These are phyloP conservation scores for Amblyraja radiata DNA, from an alignment of 2,797 vertebrate species.

Conservation along the genomic window DNA sequence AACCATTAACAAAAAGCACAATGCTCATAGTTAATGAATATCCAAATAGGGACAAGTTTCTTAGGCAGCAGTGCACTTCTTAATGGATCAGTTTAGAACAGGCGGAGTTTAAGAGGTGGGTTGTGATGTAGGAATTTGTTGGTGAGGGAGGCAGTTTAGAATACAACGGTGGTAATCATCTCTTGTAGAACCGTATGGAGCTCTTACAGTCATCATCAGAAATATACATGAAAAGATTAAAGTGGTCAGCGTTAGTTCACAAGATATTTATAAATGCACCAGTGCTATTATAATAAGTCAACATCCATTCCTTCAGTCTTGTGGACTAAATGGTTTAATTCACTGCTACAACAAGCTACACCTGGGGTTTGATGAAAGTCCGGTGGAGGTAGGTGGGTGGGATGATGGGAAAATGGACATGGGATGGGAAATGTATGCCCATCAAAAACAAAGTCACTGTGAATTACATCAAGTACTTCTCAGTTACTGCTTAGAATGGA, in stretches of 20 bases:
- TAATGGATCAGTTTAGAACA: not conserved
- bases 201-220: not conserved
- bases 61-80: not conserved
- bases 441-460: not conserved
- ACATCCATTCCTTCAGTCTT: not conserved
- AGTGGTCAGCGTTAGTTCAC: too few relatives aligned
- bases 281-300: not conserved
- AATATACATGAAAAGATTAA: too few relatives aligned
- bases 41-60: not conserved
- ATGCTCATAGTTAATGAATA: not conserved
- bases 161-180: not conserved
- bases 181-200: not conserved
- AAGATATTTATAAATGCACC: not conserved
- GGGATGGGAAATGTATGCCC: not conserved
- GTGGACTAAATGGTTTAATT: not conserved
- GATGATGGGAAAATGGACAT: not conserved
- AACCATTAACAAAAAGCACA: not conserved
- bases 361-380: not conserved
- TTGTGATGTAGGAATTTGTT: not conserved
- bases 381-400: not conserved
- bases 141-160: not conserved
- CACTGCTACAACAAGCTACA: not conserved
- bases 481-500: not conserved
- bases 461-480: not conserved
- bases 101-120: too few relatives aligned